Evolutionary conservation across 2,797 vertebrate genomes (phyloP), one percentile per base, ranked within the genome.

Genomic region (Avahi laniger): DNA sequence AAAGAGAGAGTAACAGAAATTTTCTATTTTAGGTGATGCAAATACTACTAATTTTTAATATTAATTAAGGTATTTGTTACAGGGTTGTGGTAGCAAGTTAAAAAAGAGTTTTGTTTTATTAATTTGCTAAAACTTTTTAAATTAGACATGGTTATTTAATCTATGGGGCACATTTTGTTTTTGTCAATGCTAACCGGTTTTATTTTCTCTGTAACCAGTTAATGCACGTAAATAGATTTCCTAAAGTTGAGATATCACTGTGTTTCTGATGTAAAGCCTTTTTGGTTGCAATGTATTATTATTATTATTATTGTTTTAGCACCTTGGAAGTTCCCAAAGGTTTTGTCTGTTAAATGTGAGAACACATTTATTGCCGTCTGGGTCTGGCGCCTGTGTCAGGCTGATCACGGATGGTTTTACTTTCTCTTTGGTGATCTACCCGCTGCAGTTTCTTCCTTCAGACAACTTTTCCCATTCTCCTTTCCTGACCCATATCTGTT

Each of bases 401-500:
- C 10, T 22, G 14, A 1, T 18, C 5, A 0, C 1, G 0, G 11
- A 13, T 3, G 63, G 17, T 17, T 43, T 12, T 3, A 18, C 28
- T 8, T 22, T 28, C 67, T 73, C 8, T 54, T 5, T 22, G 35
- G 4, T 0, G 0, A 4, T 17, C 7, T 22, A 2, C 41, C 13
- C 2, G 24, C 43, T n/a, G 18, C 9, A 1, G 17, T 33, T 18
- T 10, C 7, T 20, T 30, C 43, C 61, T 70, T 50, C 73, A 15
- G 46, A 65, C 35, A 41, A 0, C 4, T 54, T 46, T 10, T 20
- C 48, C n/a, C 22, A 3, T 38, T 41, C 8, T 5, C 20, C 14
- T 41, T 59, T 89, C 38, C n/a, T 35, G 5, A 59, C 20, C 7
- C 9, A 3, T 26, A 28, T 7, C 2, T 14, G 7, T 63, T 30